phyloP scores from a whole-genome alignment of 2,113 vertebrate genomes.

The Cnemophilus loriae region DNA sequence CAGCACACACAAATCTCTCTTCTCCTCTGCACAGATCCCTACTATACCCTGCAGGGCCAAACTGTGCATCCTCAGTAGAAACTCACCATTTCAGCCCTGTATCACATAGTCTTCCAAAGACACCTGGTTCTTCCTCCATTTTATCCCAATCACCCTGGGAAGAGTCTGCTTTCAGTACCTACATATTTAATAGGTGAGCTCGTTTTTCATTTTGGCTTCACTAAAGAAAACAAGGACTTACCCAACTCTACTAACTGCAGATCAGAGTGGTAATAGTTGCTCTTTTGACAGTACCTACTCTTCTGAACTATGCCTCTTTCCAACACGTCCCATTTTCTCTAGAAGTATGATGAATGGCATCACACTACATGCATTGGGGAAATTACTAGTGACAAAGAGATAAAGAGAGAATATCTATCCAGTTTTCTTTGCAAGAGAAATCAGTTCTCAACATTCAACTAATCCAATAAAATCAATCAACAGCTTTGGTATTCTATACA shows the following conservation, averaged over 20 bases:
- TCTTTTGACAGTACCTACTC: neutral
- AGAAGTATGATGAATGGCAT: neutral
- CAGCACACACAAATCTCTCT: neutral
- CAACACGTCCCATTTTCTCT: neutral
- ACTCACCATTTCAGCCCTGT: neutral
- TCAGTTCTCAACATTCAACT: neutral
- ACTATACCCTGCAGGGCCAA: neutral
- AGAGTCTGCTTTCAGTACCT: neutral
- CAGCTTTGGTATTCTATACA: neutral
- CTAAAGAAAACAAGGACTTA: neutral
- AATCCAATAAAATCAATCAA: neutral
- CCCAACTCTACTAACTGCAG: neutral
- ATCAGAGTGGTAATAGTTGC: neutral
- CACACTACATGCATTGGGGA: neutral
- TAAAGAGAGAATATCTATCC: neutral
- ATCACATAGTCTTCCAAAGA: neutral
- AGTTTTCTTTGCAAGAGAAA: neutral
- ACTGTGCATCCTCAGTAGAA: neutral
- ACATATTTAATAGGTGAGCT: neutral
- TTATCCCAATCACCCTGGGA: neutral
- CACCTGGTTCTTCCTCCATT: neutral
- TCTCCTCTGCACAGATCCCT: neutral
- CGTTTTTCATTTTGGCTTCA: neutral
- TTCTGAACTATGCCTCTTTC: neutral
- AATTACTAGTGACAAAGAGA: neutral